Evolutionary conservation across 2,888 invertebrate genomes (phyloP), one percentile per base, ranked within the genome.

Genomic region (Stictocephala bisonia): DNA sequence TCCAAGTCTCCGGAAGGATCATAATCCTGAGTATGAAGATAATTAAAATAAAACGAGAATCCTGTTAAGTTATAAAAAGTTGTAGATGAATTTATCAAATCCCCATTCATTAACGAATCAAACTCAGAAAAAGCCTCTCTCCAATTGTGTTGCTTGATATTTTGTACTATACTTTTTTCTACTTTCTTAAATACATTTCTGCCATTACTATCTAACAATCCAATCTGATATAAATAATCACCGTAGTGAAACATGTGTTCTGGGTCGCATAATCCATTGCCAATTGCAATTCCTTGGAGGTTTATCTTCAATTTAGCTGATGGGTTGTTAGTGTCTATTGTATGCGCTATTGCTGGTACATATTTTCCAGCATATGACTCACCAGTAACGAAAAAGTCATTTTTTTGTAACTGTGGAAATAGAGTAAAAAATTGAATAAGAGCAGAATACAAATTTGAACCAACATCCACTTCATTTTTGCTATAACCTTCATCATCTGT

Each of bases 351-450:
- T 0, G 95, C 93, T 0, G 96, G 96, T 0, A 90, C 88, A 82
- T 91, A 91, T 82, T 90, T 90, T 0, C 96, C 96, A 50, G 90
- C 95, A 82, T 96, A 96, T 0, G 95, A 95, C 85, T 97, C 96
- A 0, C 97, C 97, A 0, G 94, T 91, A 0, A 95, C 89, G 85
- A 90, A 97, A 83, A 97, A 96, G 66, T 92, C 91, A 79, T 91
- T 91, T 0, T 85, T 81, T 80, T 89, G 89, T 27, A 92, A 85
- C 79, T 94, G 90, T 0, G 92, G 91, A 82, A 96, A 97, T 0
- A 97, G 82, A 76, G 89, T 86, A 83, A 95, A 96, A 82, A 97
- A 94, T 83, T 97, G 97, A 41, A 86, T 84, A 2, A 96, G 80
- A 0, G 92, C 92, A 68, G 88, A 87, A 81, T 94, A 92, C 6